A percentile compares a stretch with the other conserved stretches of the same genome.
These are phyloP conservation scores for Cinclus cinclus DNA, from an alignment of 2,113 vertebrate genomes.

Conservation along the genomic window DNA sequence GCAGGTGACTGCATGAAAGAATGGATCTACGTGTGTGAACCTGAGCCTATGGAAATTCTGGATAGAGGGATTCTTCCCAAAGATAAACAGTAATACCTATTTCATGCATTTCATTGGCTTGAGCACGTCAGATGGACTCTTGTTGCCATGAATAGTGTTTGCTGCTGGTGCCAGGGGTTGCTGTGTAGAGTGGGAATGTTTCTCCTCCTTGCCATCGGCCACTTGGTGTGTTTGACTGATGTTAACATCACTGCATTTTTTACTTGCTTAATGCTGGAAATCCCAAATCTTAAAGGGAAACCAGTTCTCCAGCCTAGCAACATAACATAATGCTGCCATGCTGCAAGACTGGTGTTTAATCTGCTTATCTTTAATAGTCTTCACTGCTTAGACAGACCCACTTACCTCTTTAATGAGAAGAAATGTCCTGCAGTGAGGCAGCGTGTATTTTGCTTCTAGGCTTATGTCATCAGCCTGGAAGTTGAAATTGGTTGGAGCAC, in stretches of 20 bases:
- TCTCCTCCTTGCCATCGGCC: background rate
- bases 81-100: background rate
- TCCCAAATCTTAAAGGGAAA: background rate
- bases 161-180: background rate
- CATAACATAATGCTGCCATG: background rate
- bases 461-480: constrained; percentile 55
- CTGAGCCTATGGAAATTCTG: background rate
- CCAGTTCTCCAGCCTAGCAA: constrained; percentile 25
- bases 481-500: constrained; percentile 44
- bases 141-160: background rate
- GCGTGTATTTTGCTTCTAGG: constrained; percentile 49
- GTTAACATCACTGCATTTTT: background rate
- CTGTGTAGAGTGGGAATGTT: background rate
- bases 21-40: background rate
- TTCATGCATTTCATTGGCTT: background rate
- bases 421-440: constrained; percentile 53
- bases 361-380: constrained; percentile 60
- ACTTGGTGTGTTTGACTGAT: background rate
- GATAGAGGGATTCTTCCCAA: background rate
- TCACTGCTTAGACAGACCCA: constrained; percentile 48
- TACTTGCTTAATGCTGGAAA: constrained; percentile 6
- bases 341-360: constrained; percentile 54
- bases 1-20: background rate
- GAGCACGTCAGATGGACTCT: background rate
- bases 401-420: constrained; percentile 67